Base-by-base conservation (phyloP, 2,113 vertebrate genomes). In the Montifringilla adamsi region DNA sequence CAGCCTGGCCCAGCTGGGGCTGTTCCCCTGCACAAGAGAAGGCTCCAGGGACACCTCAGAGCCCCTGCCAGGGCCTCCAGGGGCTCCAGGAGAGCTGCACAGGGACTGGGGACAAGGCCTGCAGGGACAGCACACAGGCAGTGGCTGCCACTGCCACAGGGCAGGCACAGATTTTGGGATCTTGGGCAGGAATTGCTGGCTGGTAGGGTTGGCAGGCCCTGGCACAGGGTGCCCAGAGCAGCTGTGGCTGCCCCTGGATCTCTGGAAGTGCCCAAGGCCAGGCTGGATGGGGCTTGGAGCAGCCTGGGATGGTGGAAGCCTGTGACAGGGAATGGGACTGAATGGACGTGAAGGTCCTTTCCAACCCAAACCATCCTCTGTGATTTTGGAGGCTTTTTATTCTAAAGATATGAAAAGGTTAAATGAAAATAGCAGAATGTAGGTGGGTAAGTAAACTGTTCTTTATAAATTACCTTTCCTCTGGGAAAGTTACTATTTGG, bases 291-390 rank as follows among this genome's bases (percentile, higher is more conserved):
- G 53, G 14, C 27, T 68, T 3, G 84, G 55, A 69, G 23, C 18
- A 16, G 0, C 19, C 28, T 53, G 74, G 72, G 15, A 11, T 0
- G 7, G 39, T 39, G n/a, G 47, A 1, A 62, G 19, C 14, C 2
- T 17, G 19, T 33, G 39, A 39, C 15, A 28, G 14, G 7, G 17
- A 11, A 2, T 69, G 12, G 23, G 0, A 69, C 3, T 1, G 13
- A 24, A 21, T 47, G n/a, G 1, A 1, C 8, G 14, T 20, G 2
- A 63, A 41, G 13, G 11, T 55, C 16, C 20, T 4, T 47, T n/a
- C 24, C 30, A 26, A 41, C 7, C 4, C 49, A 63, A 47, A 47
- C 7, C 16, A 56, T 63, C 14, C 26, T 63, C 24, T n/a, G 9
- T 49, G 9, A 56, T 64, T 58, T 11, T 15, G 43, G 21, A 44